Conservation (phyloP, 2,113 vertebrate species). For the Mohoua ochrocephala region DNA sequence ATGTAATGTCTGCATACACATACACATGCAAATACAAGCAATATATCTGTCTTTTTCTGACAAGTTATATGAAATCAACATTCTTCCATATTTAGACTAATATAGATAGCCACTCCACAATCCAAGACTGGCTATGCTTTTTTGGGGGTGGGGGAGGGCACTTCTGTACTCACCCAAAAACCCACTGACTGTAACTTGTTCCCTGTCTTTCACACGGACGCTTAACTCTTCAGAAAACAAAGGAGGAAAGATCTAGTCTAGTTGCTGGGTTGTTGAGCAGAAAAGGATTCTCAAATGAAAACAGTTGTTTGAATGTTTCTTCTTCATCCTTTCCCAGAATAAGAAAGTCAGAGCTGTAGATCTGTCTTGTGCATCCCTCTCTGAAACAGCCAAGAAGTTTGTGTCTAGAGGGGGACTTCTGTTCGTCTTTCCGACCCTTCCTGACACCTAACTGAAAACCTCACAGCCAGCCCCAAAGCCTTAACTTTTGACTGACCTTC, state of each 20-base stretch:
- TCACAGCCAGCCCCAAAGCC: background rate
- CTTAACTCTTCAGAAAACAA: background rate
- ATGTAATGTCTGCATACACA: background rate
- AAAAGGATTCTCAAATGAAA: background rate
- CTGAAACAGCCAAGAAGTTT: accelerated
- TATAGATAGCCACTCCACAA: background rate
- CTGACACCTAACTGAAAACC: background rate
- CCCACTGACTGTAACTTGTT: background rate
- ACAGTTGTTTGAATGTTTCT: background rate
- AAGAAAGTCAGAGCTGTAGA: background rate
- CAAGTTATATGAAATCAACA: background rate
- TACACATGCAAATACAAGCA: background rate
- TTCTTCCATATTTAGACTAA: background rate
- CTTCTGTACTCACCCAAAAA: background rate
- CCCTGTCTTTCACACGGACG: background rate
- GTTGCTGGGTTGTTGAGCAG: background rate
- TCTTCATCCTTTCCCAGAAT: background rate
- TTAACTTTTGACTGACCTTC: background rate
- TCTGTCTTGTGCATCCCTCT: too few species aligned
- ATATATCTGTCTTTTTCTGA: background rate
- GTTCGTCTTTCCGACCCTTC: accelerated
- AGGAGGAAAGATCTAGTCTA: background rate
- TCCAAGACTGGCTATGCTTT: background rate
- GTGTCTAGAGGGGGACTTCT: background rate
- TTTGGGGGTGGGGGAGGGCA: background rate